Percentiles rank a stretch among this genome's conserved stretches.
Evolutionary conservation across 1,140 invertebrate species (phyloP).

Genomic region (Anoplolepis gracilipes): DNA sequence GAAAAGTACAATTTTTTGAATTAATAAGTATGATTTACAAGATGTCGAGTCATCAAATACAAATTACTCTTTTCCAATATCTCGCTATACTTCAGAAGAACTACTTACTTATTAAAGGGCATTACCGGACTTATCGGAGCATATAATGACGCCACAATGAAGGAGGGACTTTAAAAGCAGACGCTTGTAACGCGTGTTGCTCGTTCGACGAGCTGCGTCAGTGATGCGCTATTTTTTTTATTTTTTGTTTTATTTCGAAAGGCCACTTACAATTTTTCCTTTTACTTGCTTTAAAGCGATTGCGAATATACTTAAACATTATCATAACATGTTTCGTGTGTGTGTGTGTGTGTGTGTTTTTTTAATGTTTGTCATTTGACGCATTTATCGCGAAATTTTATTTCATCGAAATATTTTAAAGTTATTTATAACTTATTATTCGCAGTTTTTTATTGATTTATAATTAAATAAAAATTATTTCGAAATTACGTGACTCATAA

Average conservation of each 20-base stretch:
- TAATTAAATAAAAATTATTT: background rate
- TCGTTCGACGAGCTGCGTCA: constrained; percentile 35
- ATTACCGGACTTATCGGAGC: constrained; percentile 60
- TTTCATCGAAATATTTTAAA: background rate
- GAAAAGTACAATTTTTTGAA: too few relatives aligned
- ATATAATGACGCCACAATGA: constrained; percentile 57
- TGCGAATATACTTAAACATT: constrained; percentile 41
- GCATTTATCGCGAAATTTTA: background rate
- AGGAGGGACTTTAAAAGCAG: constrained; percentile 49
- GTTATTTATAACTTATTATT: constrained; percentile 24
- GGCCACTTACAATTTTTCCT: constrained; percentile 38
- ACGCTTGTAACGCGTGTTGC: constrained; percentile 46
- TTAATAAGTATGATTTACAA: constrained; percentile 17
- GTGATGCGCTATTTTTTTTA: constrained; percentile 30
- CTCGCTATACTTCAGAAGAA: constrained; percentile 24
- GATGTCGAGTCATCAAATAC: constrained; percentile 19
- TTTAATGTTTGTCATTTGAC: background rate
- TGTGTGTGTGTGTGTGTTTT: background rate
- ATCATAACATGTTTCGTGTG: background rate
- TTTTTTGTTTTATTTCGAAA: constrained; percentile 27
- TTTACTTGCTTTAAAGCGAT: constrained; percentile 33
- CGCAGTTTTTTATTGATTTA: background rate
- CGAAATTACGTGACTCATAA: background rate
- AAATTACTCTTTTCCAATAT: constrained; percentile 51
- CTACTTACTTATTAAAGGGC: constrained; percentile 54